Percentiles rank a stretch among this genome's conserved stretches.
Conservation (phyloP, 2,888 invertebrate genomes). For the Perithous albicinctus region DNA sequence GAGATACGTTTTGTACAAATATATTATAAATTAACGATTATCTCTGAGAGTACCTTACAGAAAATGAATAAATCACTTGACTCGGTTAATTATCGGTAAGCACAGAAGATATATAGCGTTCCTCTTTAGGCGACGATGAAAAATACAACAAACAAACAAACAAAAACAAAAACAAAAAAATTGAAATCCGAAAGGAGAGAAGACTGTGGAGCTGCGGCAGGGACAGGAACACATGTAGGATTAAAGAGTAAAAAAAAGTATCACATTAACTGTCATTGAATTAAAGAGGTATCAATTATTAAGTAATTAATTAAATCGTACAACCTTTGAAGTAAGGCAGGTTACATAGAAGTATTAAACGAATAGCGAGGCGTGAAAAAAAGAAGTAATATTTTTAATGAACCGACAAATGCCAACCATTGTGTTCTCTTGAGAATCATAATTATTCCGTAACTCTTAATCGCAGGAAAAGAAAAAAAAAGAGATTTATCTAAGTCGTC, state of each 20-base stretch:
- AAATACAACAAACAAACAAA: too few species aligned
- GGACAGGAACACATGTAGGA: constrained; percentile 70
- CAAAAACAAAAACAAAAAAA: constrained; percentile 44
- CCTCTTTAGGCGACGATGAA: constrained; percentile 68
- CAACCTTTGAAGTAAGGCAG: constrained; percentile 75
- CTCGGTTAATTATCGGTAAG: constrained; percentile 74
- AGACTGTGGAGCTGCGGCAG: constrained; percentile 63
- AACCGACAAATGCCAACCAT: constrained; percentile 80
- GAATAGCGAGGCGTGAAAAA: constrained; percentile 68
- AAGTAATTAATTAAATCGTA: constrained; percentile 77
- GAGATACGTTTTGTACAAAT: constrained; percentile 83
- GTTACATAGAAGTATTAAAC: constrained; percentile 74
- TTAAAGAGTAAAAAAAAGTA: constrained; percentile 71
- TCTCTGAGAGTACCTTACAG: constrained; percentile 79
- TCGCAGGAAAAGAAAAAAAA: constrained; percentile 56
- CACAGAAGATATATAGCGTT: constrained; percentile 75
- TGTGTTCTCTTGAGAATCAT: constrained; percentile 82
- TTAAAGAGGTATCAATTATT: constrained; percentile 72
- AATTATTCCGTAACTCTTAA: constrained; percentile 80
- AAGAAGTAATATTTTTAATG: constrained; percentile 77
- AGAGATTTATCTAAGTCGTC: constrained; percentile 78
- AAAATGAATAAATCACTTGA: constrained; percentile 71
- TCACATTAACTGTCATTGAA: constrained; percentile 77
- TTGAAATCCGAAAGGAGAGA: constrained; percentile 54
- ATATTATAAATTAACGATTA: constrained; percentile 82